Conservation (phyloP, 2,888 invertebrate species). For the Drosophila atripex region DNA sequence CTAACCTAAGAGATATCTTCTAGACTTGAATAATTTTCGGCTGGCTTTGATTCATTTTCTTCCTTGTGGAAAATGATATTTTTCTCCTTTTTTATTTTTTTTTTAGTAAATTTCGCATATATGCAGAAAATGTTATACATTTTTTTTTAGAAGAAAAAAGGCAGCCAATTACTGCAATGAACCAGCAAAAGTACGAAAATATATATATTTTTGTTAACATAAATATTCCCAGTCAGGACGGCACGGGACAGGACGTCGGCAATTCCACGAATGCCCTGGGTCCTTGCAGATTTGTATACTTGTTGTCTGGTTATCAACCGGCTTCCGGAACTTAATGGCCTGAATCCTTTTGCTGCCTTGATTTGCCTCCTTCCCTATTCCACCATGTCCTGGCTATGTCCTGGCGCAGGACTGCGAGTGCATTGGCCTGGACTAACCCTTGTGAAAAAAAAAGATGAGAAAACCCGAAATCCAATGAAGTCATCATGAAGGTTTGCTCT, state of each 20-base stretch:
- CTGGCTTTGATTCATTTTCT: constrained; percentile 29
- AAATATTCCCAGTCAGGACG: constrained; percentile 52
- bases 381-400: too few species aligned
- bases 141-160: background rate
- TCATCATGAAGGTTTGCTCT: constrained; percentile 9
- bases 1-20: too few species aligned
- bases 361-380: constrained; percentile 46
- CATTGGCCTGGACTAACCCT: constrained; percentile 67
- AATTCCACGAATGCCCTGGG: constrained; percentile 12
- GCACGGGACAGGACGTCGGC: constrained; percentile 1
- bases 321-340: constrained; percentile 84
- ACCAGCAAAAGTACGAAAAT: constrained; percentile 4
- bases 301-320: constrained; percentile 79
- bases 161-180: constrained; percentile 66
- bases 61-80: constrained; percentile 6
- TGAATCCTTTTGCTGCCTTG: constrained; percentile 82
- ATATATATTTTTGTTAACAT: constrained; percentile 33
- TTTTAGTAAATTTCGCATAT: too few species aligned
- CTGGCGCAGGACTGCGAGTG: constrained; percentile 52
- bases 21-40: too few species aligned
- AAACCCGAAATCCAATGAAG: constrained; percentile 13
- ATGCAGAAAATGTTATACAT: constrained; percentile 37
- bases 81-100: too few species aligned
- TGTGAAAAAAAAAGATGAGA: background rate
- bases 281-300: constrained; percentile 51